A percentile compares a stretch with the other conserved stretches of the same genome.
Conservation (phyloP, 2,888 invertebrate species). For the Alloplasta piceator region DNA sequence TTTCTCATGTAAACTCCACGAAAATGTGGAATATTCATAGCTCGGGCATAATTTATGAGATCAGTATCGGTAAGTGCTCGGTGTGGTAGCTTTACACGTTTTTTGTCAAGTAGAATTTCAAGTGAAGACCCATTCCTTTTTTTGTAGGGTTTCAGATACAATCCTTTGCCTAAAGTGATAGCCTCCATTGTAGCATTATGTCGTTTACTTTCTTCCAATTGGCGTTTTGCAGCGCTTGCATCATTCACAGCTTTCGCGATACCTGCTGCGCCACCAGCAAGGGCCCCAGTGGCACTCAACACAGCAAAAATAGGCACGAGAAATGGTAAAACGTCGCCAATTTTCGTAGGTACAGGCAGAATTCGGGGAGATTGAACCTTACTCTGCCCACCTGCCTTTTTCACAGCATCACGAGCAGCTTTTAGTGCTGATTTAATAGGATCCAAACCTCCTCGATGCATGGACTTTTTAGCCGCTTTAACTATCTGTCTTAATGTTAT, state of each 20-base stretch:
- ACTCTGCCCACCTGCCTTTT: conserved; percentile 10
- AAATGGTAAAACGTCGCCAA: conserved; percentile 63
- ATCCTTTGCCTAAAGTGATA: conserved; percentile 75
- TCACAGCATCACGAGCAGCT: background rate
- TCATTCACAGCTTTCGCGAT: conserved; percentile 76
- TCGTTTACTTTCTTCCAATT: conserved; percentile 72
- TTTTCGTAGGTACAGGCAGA: conserved; percentile 46
- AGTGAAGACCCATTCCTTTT: conserved; percentile 11
- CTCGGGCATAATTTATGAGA: conserved; percentile 68
- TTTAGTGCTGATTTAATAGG: conserved; percentile 6
- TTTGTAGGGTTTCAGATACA: background rate
- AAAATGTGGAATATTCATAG: conserved; percentile 54
- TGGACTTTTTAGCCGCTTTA: conserved; percentile 33
- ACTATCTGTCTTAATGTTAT: conserved; percentile 27
- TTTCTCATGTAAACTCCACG: conserved; percentile 75
- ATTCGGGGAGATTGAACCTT: conserved; percentile 31
- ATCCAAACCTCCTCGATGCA: conserved; percentile 2
- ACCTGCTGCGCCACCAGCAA: conserved; percentile 76
- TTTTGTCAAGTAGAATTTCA: conserved; percentile 7
- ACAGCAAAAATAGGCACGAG: conserved; percentile 62
- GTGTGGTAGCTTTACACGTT: conserved; percentile 19
- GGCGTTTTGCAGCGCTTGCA: conserved; percentile 71
- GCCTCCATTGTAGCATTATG: conserved; percentile 78
- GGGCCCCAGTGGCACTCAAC: conserved; percentile 69
- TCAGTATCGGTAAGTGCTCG: conserved; percentile 64